Evolutionary conservation across 2,797 vertebrate genomes (phyloP).

Genomic region (Zalophus californianus): DNA sequence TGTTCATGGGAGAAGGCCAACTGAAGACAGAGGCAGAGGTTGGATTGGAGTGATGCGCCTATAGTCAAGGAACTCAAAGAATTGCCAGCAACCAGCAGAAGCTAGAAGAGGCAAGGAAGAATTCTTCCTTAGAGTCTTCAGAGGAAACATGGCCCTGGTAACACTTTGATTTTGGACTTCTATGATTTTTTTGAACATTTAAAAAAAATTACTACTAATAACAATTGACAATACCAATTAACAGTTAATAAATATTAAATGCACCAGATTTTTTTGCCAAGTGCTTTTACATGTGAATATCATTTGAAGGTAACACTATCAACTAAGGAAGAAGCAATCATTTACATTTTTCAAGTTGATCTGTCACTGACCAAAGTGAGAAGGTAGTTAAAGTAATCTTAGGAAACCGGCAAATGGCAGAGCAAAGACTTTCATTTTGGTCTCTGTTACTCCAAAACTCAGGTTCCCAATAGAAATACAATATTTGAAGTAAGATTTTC

Average conservation of each 20-base stretch:
- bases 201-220: not conserved
- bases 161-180: not conserved
- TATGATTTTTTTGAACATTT: not conserved
- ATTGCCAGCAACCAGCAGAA: not conserved
- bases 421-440: not conserved
- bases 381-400: not conserved
- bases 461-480: not conserved
- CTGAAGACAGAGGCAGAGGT: not conserved
- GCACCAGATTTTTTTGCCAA: not conserved
- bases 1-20: not conserved
- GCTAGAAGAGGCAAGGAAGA: not conserved
- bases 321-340: not conserved
- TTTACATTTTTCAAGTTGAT: not conserved
- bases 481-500: conserved; percentile 32
- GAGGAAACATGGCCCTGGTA: fast-evolving
- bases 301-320: not conserved
- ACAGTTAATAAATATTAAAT: not conserved
- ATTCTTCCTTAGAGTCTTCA: not conserved
- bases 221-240: not conserved
- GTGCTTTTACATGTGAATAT: not conserved
- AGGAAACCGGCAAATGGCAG: not conserved
- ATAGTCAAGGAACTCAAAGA: too few relatives aligned
- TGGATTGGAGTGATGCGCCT: fast-evolving
- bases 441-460: not conserved
- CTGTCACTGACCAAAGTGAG: not conserved